These are phyloP conservation scores for Isaurus tuberculatus DNA, from an alignment of 92 coral and sea anemone species.

Conservation along the genomic window DNA sequence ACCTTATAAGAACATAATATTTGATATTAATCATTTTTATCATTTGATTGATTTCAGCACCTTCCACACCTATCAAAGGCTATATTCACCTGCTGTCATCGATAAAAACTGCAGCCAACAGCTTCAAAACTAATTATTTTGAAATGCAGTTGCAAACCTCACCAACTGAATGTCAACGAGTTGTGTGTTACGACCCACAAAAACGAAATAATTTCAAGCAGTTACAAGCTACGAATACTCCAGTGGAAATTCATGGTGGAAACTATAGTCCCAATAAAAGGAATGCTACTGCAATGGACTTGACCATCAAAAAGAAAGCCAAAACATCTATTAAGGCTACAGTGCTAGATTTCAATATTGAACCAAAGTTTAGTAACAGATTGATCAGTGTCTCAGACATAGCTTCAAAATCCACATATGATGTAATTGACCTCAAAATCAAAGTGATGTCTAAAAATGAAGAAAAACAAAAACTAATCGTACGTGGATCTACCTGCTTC, in stretches of 20 bases:
- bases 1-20: not conserved
- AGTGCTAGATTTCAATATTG: conserved; percentile 10
- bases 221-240: conserved; percentile 18
- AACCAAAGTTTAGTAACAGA: conserved; percentile 14
- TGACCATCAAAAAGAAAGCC: conserved; percentile 41
- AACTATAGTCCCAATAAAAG: conserved; percentile 37
- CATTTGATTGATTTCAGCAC: not conserved
- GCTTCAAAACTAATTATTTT: not conserved
- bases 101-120: conserved; percentile 3
- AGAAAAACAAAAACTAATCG: conserved; percentile 36
- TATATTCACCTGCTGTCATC: conserved; percentile 3
- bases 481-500: conserved; percentile 39
- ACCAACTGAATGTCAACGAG: conserved; percentile 8
- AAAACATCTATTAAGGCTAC: conserved; percentile 20
- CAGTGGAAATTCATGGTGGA: conserved; percentile 6
- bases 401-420: conserved; percentile 15
- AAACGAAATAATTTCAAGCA: conserved; percentile 10
- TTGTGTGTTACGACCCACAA: conserved; percentile 38
- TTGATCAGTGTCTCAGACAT: conserved; percentile 3
- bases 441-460: conserved; percentile 38
- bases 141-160: not conserved
- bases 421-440: conserved; percentile 37
- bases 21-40: not conserved
- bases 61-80: not conserved
- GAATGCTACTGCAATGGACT: conserved; percentile 41